phyloP scores from a whole-genome alignment of 2,113 vertebrate genomes.

The Anseranas semipalmata region DNA sequence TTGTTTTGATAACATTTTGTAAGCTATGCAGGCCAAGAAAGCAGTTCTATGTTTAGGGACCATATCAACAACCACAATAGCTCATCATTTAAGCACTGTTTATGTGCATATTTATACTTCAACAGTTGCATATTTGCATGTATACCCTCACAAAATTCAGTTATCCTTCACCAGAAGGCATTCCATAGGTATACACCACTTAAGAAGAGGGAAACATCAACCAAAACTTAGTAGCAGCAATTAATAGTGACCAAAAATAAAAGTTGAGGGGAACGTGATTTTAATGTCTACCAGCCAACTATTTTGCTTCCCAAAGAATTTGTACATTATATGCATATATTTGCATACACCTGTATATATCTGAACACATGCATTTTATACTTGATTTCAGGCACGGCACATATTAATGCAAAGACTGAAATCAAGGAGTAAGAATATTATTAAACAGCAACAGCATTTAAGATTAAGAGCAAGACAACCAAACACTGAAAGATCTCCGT shows the following conservation, averaged over 20 bases:
- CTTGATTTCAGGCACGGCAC: not conserved
- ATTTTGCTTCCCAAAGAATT: not conserved
- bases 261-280: not conserved
- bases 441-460: not conserved
- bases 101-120: not conserved
- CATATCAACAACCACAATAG: not conserved
- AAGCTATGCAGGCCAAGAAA: not conserved
- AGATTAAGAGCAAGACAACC: not conserved
- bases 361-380: not conserved
- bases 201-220: not conserved
- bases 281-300: not conserved
- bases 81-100: not conserved
- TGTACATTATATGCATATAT: not conserved
- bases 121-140: not conserved
- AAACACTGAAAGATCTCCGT: not conserved
- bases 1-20: not conserved
- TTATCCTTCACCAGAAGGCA: not conserved
- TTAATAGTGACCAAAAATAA: not conserved
- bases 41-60: not conserved
- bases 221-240: not conserved
- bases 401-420: not conserved
- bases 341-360: not conserved
- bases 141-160: not conserved
- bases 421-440: not conserved
- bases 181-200: accelerated